Conservation (phyloP, 1,140 invertebrate species). For the Drosophila neocordata region DNA sequence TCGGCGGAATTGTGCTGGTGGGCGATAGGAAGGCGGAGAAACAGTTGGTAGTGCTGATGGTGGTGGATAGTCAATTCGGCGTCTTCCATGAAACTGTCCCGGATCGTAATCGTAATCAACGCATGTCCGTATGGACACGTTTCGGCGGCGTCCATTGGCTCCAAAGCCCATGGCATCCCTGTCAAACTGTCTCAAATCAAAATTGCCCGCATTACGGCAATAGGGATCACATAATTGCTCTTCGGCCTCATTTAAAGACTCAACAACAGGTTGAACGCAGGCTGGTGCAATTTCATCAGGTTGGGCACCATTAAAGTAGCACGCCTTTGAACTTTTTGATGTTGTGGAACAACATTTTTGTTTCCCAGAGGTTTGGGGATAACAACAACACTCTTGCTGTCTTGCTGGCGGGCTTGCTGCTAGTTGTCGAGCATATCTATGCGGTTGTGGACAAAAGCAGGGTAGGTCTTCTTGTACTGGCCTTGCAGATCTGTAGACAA, state of each 20-base stretch:
- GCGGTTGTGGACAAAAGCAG: constrained; percentile 9
- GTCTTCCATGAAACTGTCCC: background rate
- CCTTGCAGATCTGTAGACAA: constrained; percentile 22
- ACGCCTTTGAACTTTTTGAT: background rate
- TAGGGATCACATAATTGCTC: constrained; percentile 7
- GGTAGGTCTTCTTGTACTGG: background rate
- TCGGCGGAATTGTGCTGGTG: background rate
- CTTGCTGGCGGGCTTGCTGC: background rate
- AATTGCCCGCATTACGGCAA: constrained; percentile 15
- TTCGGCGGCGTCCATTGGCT: constrained; percentile 22
- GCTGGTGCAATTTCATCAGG: background rate
- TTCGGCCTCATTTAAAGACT: background rate
- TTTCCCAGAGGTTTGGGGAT: background rate
- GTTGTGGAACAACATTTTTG: no score
- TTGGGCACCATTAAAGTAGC: background rate
- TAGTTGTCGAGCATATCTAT: background rate
- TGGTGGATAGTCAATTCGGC: background rate
- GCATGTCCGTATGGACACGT: constrained; percentile 45
- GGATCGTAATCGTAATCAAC: constrained; percentile 54
- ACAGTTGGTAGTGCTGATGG: background rate
- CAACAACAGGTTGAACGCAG: background rate
- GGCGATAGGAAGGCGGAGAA: no score
- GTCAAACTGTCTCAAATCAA: constrained; percentile 29
- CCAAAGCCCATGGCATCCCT: constrained; percentile 4
- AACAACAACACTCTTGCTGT: no score